phyloP scores from a whole-genome alignment of 2,797 vertebrate species.

The Pitangus sulphuratus region DNA sequence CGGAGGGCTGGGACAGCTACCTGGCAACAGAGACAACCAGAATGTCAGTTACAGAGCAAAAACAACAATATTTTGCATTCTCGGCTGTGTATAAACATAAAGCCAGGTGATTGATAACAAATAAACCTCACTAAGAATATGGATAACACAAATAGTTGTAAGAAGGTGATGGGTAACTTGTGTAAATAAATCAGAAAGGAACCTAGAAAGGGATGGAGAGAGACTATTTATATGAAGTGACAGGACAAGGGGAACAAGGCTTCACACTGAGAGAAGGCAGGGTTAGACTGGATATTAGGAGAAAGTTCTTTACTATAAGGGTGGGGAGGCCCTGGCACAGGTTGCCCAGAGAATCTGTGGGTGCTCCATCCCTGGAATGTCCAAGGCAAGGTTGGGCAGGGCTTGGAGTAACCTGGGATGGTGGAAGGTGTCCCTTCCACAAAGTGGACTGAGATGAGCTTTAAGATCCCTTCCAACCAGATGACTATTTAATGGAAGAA shows the following conservation, averaged over 20 bases:
- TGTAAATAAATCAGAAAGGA: not conserved
- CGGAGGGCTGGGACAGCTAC: not conserved
- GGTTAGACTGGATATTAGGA: not conserved
- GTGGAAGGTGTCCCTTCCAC: not conserved
- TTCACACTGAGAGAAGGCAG: not conserved
- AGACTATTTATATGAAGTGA: not conserved
- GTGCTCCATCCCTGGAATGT: not conserved
- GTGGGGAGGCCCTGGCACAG: not conserved
- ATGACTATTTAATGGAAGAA: fast-evolving
- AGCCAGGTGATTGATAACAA: fast-evolving
- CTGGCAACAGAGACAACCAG: not conserved
- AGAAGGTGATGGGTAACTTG: not conserved
- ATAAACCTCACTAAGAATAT: fast-evolving
- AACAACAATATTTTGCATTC: not conserved
- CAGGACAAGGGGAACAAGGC: not conserved
- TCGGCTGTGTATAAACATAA: fast-evolving
- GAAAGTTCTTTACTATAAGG: not conserved
- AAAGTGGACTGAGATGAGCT: not conserved
- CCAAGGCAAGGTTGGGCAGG: not conserved
- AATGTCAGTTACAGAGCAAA: fast-evolving
- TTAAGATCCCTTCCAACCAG: not conserved
- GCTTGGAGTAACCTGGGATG: not conserved
- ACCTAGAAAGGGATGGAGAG: not conserved
- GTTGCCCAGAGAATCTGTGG: not conserved
- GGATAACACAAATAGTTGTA: not conserved